These are phyloP conservation scores for Polydrusus tereticollis DNA, from an alignment of 2,888 invertebrate species.

Conservation along the genomic window DNA sequence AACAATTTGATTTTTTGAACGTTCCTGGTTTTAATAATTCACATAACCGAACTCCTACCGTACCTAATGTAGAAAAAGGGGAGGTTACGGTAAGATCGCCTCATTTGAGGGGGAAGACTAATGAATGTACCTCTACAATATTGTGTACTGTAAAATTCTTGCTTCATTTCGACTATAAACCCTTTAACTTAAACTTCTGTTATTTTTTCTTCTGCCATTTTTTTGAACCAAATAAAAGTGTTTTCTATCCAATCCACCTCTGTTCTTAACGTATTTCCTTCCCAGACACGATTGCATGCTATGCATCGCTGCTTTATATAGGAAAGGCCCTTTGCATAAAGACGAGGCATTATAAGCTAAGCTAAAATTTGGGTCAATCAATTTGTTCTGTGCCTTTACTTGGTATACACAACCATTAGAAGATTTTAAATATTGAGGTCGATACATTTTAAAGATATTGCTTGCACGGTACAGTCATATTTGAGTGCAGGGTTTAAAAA, in stretches of 20 bases:
- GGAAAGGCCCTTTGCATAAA: conserved; percentile 42
- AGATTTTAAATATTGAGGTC: background rate
- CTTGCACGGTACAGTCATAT: background rate
- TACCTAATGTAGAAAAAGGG: too few relatives aligned
- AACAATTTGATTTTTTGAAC: too few relatives aligned
- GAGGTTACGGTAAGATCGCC: too few relatives aligned
- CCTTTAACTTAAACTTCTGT: too few relatives aligned
- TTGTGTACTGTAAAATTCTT: too few relatives aligned
- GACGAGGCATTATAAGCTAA: conserved; percentile 32
- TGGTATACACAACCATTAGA: conserved; percentile 1
- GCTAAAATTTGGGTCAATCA: conserved; percentile 41
- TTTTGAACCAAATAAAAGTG: background rate
- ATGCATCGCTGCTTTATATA: conserved; percentile 30
- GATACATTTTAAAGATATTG: background rate
- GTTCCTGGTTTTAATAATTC: too few relatives aligned
- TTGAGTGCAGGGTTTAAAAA: background rate
- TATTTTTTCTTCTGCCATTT: too few relatives aligned
- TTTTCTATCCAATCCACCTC: background rate
- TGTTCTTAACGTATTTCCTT: conserved; percentile 23
- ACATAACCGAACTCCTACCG: too few relatives aligned
- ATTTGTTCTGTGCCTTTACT: conserved; percentile 26
- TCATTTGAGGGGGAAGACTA: too few relatives aligned
- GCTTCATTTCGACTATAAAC: too few relatives aligned
- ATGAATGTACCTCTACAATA: too few relatives aligned
- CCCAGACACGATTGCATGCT: conserved; percentile 34